Conservation (phyloP, 2,888 invertebrate genomes). For the Nephrotoma flavescens region DNA sequence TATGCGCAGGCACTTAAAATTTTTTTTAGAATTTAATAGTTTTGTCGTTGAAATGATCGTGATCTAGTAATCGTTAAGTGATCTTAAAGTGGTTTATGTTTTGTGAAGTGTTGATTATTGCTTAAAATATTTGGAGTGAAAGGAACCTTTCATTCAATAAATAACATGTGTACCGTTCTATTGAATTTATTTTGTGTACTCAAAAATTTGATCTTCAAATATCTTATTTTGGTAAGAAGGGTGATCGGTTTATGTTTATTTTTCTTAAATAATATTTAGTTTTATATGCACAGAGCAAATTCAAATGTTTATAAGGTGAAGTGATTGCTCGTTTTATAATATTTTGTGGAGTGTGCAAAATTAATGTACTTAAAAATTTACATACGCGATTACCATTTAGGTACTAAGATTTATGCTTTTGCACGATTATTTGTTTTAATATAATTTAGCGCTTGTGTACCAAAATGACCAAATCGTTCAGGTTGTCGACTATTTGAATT, state of each 20-base stretch:
- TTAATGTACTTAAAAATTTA: too few species aligned
- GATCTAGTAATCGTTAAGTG: neutral
- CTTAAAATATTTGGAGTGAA: neutral
- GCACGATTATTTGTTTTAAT: too few species aligned
- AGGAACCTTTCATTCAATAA: neutral
- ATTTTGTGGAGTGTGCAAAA: neutral
- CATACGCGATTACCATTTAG: too few species aligned
- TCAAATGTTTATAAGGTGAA: neutral
- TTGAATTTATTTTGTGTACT: neutral
- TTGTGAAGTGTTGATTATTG: neutral
- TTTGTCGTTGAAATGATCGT: neutral
- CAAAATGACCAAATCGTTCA: too few species aligned
- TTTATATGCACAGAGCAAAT: too few species aligned
- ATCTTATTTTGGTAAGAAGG: neutral
- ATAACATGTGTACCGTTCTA: neutral
- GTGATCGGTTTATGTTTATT: neutral
- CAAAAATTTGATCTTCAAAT: neutral
- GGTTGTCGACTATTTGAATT: too few species aligned
- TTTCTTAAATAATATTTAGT: neutral
- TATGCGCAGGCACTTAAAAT: neutral
- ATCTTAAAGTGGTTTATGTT: neutral
- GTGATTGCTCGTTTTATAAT: neutral
- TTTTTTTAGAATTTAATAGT: neutral
- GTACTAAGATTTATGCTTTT: too few species aligned
- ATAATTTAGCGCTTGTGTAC: too few species aligned